Conservation (phyloP, 2,797 vertebrate genomes). For the Myoxocephalus aenaeus region DNA sequence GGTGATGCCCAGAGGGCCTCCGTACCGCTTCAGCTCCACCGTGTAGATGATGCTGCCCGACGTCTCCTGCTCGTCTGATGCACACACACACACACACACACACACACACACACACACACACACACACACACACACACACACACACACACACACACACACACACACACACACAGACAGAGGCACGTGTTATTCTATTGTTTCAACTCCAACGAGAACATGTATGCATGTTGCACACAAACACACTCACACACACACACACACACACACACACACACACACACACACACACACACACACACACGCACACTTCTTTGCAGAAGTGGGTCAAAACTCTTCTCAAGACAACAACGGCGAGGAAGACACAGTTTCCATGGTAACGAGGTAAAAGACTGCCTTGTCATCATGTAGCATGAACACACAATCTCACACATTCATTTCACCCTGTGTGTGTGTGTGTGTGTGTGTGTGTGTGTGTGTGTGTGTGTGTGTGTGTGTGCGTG, state of each 20-base stretch:
- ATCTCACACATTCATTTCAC: not conserved
- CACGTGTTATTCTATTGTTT: constrained; percentile 8
- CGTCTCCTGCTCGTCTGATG: constrained; percentile 94
- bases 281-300: too few relatives aligned
- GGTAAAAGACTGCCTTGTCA: constrained; percentile 50
- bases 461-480: constrained; percentile 1
- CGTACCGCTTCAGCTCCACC: constrained; percentile 95
- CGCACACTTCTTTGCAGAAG: constrained; percentile 43
- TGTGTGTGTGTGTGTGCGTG: not conserved
- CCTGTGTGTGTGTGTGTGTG: not conserved
- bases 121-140: not conserved
- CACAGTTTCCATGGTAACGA: constrained; percentile 75
- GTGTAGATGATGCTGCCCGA: constrained; percentile 98
- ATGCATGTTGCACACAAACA: not conserved
- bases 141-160: constrained; percentile 14
- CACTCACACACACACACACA: constrained; percentile 13
- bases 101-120: constrained; percentile 28
- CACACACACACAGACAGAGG: constrained; percentile 13
- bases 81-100: constrained; percentile 34
- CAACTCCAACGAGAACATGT: constrained; percentile 7
- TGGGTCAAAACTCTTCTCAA: constrained; percentile 67
- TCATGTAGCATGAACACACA: constrained; percentile 34
- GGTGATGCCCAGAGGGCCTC: constrained; percentile 96
- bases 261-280: constrained; percentile 8
- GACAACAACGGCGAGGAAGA: constrained; percentile 49